Conservation (phyloP, 2,797 vertebrate species). For the Halcyon chelicuti region DNA sequence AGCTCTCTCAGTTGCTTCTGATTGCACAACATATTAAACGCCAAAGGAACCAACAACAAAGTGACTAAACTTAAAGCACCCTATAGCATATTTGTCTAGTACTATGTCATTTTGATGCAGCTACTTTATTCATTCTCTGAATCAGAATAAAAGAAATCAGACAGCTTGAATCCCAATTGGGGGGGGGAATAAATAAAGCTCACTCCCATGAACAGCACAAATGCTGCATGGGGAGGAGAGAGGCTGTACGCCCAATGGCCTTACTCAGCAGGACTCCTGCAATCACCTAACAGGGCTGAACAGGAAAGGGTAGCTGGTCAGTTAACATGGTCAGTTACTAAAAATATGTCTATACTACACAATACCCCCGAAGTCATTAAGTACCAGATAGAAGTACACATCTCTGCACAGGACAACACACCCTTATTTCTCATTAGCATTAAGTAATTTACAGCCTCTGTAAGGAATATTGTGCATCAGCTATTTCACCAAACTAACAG, state of each 20-base stretch:
- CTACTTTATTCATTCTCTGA: background rate
- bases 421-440: background rate
- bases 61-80: background rate
- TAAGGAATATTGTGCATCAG: background rate
- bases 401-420: background rate
- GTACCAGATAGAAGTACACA: background rate
- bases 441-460: background rate
- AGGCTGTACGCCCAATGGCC: background rate
- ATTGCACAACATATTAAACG: background rate
- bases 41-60: background rate
- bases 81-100: background rate
- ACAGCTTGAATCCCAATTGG: background rate
- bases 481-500: background rate
- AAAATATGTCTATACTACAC: background rate
- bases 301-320: fast-evolving
- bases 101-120: background rate
- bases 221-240: fast-evolving
- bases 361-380: background rate
- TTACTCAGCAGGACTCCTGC: background rate
- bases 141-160: background rate
- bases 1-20: background rate
- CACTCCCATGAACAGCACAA: background rate
- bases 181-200: background rate
- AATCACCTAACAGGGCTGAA: background rate
- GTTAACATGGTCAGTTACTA: background rate